A percentile compares a stretch with the other conserved stretches of the same genome.
These are phyloP conservation scores for Merluccius polli DNA, from an alignment of 2,797 vertebrate species.

Conservation along the genomic window DNA sequence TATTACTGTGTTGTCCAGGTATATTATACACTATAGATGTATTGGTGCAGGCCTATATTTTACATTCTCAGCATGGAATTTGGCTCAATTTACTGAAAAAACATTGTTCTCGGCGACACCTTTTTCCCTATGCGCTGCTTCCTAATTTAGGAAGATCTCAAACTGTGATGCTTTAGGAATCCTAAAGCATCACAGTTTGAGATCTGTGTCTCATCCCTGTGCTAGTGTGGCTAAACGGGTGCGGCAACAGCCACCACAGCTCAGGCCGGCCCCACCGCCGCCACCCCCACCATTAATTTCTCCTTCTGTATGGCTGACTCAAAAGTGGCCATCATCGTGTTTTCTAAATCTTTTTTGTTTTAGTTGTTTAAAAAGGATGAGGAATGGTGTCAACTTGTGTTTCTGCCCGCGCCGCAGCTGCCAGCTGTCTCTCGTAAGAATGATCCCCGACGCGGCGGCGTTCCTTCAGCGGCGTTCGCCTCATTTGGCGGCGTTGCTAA, in stretches of 20 bases:
- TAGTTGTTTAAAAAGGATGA: not conserved
- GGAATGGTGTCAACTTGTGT: not conserved
- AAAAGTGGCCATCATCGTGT: not conserved
- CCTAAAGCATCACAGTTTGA: too few species aligned
- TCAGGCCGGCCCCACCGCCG: not conserved
- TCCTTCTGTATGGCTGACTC: not conserved
- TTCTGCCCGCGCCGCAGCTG: not conserved
- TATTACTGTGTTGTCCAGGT: too few species aligned
- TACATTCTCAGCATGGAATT: not conserved
- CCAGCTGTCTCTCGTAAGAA: not conserved
- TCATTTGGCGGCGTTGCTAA: not conserved
- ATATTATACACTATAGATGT: not conserved
- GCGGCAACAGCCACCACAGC: not conserved
- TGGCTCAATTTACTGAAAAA: not conserved
- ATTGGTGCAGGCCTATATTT: not conserved
- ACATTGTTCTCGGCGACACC: too few species aligned
- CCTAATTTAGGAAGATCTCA: too few species aligned
- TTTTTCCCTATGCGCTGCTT: too few species aligned
- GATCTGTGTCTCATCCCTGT: too few species aligned
- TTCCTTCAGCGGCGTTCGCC: not conserved
- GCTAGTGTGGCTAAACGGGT: too few species aligned
- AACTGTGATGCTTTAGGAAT: too few species aligned
- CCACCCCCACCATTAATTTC: not conserved
- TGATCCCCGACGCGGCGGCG: not conserved
- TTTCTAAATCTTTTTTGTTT: not conserved